A percentile compares a stretch with the other conserved stretches of the same genome.
Conservation (phyloP, 2,113 vertebrate species). For the Laterallus jamaicensis region DNA sequence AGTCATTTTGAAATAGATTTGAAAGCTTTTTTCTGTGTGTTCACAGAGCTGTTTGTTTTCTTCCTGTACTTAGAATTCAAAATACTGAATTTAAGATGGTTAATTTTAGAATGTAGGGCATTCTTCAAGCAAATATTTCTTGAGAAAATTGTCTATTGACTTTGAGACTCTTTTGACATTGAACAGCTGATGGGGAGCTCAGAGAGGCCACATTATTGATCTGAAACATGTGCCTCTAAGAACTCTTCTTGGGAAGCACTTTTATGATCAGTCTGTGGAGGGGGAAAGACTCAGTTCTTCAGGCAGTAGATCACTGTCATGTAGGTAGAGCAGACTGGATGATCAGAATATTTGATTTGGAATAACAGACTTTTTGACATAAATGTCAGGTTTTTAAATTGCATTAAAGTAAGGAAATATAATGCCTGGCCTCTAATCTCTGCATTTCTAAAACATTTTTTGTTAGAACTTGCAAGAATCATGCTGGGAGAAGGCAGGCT, state of each 20-base stretch:
- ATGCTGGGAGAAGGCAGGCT: constrained; percentile 81
- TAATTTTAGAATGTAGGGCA: background rate
- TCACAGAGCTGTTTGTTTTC: background rate
- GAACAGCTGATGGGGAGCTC: background rate
- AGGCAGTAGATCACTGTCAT: background rate
- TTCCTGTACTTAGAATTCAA: background rate
- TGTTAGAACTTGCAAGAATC: constrained; percentile 76
- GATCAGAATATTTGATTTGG: background rate
- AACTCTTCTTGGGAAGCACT: background rate
- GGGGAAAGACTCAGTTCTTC: background rate
- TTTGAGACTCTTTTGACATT: background rate
- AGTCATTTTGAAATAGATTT: background rate
- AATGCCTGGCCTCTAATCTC: background rate
- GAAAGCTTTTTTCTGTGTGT: background rate
- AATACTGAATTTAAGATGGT: background rate
- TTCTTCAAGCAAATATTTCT: background rate
- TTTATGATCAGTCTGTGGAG: background rate
- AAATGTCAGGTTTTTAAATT: background rate
- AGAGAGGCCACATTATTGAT: background rate
- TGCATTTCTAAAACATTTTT: constrained; percentile 47
- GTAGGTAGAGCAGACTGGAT: background rate
- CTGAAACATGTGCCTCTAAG: background rate
- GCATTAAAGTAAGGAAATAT: background rate
- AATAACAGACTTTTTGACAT: background rate
- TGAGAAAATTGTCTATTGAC: background rate